Conservation (phyloP, 2,113 vertebrate genomes). For the Strix aluco region DNA sequence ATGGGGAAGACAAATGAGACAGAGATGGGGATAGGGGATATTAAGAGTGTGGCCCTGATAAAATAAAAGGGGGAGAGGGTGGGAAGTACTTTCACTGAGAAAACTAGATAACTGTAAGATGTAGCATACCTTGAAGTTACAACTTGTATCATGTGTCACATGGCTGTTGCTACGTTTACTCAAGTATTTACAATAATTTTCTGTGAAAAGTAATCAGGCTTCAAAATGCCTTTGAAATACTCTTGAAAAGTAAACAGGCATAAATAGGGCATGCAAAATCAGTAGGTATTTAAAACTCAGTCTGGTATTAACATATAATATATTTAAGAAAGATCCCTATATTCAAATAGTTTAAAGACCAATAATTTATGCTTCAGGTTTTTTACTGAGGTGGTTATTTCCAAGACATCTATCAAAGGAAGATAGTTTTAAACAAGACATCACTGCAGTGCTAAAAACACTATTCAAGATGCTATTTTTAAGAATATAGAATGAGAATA, state of each 20-base stretch:
- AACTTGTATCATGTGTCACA: not conserved
- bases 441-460: not conserved
- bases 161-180: not conserved
- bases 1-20: not conserved
- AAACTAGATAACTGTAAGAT: not conserved
- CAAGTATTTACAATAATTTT: not conserved
- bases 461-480: not conserved
- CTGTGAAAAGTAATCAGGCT: not conserved
- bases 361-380: not conserved
- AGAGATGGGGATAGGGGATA: not conserved
- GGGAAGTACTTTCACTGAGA: not conserved
- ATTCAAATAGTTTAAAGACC: not conserved
- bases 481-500: not conserved
- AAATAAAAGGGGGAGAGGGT: rapidly evolving
- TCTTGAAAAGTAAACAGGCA: not conserved
- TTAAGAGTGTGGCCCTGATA: not conserved
- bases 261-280: not conserved
- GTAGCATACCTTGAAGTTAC: not conserved
- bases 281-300: not conserved
- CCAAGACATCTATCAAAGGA: not conserved
- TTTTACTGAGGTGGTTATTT: not conserved
- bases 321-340: not conserved
- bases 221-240: not conserved
- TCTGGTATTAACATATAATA: not conserved
- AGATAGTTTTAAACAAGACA: not conserved